Percentiles rank a stretch among this genome's conserved stretches.
These are phyloP conservation scores for cat (Felis catus) DNA, from an alignment of 2,113 vertebrate species.

Conservation along the genomic window F.catus_Fca126_mat1.0 CM031420.1:113060501-113061000, in stretches of 20 bases:
- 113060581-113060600: background rate
- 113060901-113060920: background rate
- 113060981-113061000: background rate
- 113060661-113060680: background rate
- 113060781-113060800: background rate
- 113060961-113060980: background rate
- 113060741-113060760: background rate
- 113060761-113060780: background rate
- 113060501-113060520: background rate
- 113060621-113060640: background rate
- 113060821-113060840: background rate
- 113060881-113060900: background rate
- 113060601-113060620: background rate
- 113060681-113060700: background rate
- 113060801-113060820: background rate
- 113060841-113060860: background rate
- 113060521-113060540: background rate
- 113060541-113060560: background rate
- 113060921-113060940: background rate
- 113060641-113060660: background rate
- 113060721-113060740: background rate
- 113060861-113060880: background rate
- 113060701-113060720: background rate
- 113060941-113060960: background rate
- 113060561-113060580: background rate